Base-by-base conservation (phyloP, 2,113 vertebrate genomes). In the Himantopus leucocephalus region DNA sequence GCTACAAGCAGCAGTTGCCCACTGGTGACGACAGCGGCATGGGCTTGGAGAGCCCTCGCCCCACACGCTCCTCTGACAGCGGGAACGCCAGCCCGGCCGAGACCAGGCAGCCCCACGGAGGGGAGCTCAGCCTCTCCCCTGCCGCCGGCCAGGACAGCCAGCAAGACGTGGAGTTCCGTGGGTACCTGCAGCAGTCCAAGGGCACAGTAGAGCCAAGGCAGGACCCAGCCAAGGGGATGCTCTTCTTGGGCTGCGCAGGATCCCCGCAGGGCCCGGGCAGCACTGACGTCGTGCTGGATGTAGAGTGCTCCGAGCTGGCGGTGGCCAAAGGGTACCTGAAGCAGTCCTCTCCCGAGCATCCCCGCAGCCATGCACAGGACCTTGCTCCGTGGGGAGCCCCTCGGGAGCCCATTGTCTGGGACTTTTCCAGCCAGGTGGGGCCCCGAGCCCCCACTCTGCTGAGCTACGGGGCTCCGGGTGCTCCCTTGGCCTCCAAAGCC, bases 271-370 rank as follows among this genome's bases (percentile, higher is more conserved):
- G 47, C 60, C 35, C 2, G 0, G 83, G 48, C 66, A 58, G 47
- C 34, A 29, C 75, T 1, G 24, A 80, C 6, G 0, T 15, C 0
- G 0, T 10, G 76, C 53, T 83, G 62, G 27, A 59, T 4, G 1
- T 47, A 2, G 92, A 60, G 59, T 10, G 68, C 50, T 27, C 62
- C 0, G 74, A 92, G 48, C 78, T 90, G 45, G 11, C 74, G 2
- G 76, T 87, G 43, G 45, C 79, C 66, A 97, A 96, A 27, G 98
- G 98, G 23, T 98, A 98, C 7, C 5, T 98, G 95, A 98, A 98
- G 59, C 98, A 98, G 59, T 84, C 88, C 2, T 62, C 50, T 9
- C 48, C 91, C 0, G 10, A 60, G 53, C 70, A 6, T 1, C 52
- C 30, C 19, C 2, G 2, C 3, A 21, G 68, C 64, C 66, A 64